phyloP scores from a whole-genome alignment of 2,113 vertebrate species.

The Petrocephalus microphthalmus region DNA sequence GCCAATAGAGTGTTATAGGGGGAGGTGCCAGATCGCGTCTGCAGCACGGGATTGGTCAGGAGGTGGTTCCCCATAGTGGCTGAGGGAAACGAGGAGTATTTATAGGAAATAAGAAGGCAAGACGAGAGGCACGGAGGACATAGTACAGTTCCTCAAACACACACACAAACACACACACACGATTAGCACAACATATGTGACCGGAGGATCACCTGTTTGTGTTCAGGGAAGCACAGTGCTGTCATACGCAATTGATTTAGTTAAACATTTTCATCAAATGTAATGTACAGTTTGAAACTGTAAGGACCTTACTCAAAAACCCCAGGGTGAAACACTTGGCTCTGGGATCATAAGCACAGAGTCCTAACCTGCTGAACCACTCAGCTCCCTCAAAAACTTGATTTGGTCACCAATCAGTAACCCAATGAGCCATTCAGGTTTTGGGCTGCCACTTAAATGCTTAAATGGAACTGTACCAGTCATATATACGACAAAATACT shows the following conservation, averaged over 20 bases:
- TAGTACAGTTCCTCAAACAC: neutral
- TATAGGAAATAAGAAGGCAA: slow-evolving; percentile 5
- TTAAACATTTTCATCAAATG: neutral
- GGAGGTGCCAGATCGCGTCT: slow-evolving; percentile 78
- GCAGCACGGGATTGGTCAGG: slow-evolving; percentile 80
- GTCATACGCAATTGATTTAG: neutral
- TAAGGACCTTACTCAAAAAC: neutral
- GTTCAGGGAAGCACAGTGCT: neutral
- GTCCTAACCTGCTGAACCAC: neutral
- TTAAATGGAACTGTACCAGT: neutral
- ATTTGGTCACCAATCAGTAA: neutral
- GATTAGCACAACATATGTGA: neutral
- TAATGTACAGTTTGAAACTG: neutral
- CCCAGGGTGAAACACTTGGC: neutral
- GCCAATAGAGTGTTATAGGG: slow-evolving; percentile 88
- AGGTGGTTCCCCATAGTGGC: slow-evolving; percentile 88
- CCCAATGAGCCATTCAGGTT: neutral
- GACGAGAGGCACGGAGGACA: neutral
- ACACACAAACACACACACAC: neutral
- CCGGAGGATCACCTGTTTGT: neutral
- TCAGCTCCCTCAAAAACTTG: neutral
- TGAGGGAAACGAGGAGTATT: slow-evolving; percentile 33
- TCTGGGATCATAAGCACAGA: neutral
- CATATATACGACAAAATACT: no score
- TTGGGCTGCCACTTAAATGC: neutral